Base-by-base conservation (phyloP, 1,140 invertebrate species). In the Cherax destructor region DNA sequence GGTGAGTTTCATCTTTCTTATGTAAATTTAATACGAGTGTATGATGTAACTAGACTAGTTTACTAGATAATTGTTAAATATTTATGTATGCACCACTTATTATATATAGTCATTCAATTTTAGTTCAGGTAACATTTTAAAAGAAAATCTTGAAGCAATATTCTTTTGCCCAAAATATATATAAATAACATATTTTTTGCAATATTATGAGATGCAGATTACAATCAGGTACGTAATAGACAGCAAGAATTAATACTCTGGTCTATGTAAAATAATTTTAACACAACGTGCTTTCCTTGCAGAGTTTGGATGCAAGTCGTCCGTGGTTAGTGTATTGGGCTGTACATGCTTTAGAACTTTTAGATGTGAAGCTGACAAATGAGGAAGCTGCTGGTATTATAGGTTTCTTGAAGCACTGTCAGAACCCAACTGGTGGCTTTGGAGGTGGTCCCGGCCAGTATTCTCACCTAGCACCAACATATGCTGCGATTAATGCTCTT, bases 321-420 rank as follows among this genome's bases (percentile, higher is more conserved):
- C 96, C 98, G 7, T 99, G 99, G 99, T 94, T 99, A 50, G 97
- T 98, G 94, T 99, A 99, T 94, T 99, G 99, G 99, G 98, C 98
- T 92, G 94, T 99, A 41, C 98, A 99, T 95, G 96, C 97, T 10
- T 95, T 99, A n/a, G 96, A 97, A 94, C 94, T 99, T 74, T 94
- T 99, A 49, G 97, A 97, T 93, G 96, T 96, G 88, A 95, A 96
- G 93, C 95, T 98, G 78, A 95, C 96, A 92, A 95, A 96, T 74
- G 95, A 96, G 92, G 96, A 96, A n/a, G 95, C 96, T 91, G 95
- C 96, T 78, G 94, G 96, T 94, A 95, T 97, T 92, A 96, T 96
- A 41, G 93, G 96, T 47, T 98, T 98, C 94, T 94, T 98, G 49
- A 83, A 87, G 76, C 96, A 96, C 93, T 99, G 98, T 94, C 98